Conservation (phyloP, 2,113 vertebrate genomes). For the Siniperca chuatsi region DNA sequence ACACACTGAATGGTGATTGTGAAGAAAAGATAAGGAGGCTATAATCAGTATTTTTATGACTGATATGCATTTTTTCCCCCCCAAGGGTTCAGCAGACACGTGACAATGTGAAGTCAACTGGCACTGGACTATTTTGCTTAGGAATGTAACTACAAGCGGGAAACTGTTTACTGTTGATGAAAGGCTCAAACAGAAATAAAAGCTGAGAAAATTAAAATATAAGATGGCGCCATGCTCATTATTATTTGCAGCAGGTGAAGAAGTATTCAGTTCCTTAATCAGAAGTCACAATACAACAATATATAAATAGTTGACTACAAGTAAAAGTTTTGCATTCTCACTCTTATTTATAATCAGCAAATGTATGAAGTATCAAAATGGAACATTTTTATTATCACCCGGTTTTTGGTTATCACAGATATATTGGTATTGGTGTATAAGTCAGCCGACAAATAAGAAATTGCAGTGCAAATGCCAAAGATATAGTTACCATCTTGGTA, state of each 20-base stretch:
- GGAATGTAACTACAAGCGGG: slow-evolving; percentile 51
- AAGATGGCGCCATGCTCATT: background rate
- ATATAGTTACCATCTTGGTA: background rate
- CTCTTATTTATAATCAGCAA: background rate
- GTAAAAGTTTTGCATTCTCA: background rate
- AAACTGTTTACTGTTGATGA: slow-evolving; percentile 50
- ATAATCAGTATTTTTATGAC: slow-evolving; percentile 42
- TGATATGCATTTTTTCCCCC: slow-evolving; percentile 12
- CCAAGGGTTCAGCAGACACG: slow-evolving; percentile 15
- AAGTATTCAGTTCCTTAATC: too few relatives aligned
- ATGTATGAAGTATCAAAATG: background rate
- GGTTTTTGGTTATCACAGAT: background rate
- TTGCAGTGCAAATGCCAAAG: background rate
- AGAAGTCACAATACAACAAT: background rate
- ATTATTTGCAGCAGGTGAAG: slow-evolving; percentile 9
- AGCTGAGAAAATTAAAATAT: slow-evolving; percentile 12
- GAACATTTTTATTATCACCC: background rate
- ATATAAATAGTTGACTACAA: background rate
- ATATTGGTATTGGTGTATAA: background rate
- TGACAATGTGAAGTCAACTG: slow-evolving; percentile 58
- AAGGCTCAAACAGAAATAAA: slow-evolving; percentile 62
- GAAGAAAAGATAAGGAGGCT: slow-evolving; percentile 16
- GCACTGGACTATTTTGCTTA: slow-evolving; percentile 62
- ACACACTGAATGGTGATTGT: slow-evolving; percentile 35
- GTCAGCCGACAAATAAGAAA: background rate